Evolutionary conservation across 2,888 invertebrate species (phyloP), one percentile per base, ranked within the genome.

Genomic region (Himalopsyche anomala): DNA sequence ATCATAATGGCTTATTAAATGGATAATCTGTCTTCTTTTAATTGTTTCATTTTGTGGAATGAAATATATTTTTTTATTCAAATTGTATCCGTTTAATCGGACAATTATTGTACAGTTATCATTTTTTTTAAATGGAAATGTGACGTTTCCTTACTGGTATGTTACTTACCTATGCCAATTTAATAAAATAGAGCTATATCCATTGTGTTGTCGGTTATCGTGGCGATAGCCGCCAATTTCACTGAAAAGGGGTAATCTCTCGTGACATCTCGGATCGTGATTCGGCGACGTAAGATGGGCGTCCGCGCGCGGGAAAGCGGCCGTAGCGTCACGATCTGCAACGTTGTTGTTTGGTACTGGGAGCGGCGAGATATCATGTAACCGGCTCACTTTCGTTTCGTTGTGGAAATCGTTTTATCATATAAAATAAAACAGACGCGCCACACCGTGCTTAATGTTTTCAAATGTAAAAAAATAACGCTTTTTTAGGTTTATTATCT

Each of bases 211-310:
- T 38, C 38, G 28, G 28, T 28, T 36, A 74, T 74, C 74, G 36
- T 74, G 36, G 15, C 74, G 15, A 28, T 74, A 12, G 74, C 38
- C 74, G 38, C 74, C 74, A 38, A 74, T 74, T 38, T 74, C 74
- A 74, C 38, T 74, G 15, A 36, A 38, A 74, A 28, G 28, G 5
- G 74, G 74, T 74, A 38, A 74, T 74, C 9, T 74, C 69, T 11
- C 74, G 74, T 36, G 62, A 62, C 74, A 74, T 74, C 74, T 74
- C 51, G 51, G 3, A 11, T 74, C 74, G 74, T 38, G 74, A 74
- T 74, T 15, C 74, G 74, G 36, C 38, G 36, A 38, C 74, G 28
- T 38, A 38, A 15, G 36, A 12, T 74, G 28, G 74, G 36, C 74
- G 74, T 69, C 11, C 74, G 36, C 74, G 74, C 74, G 74, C 74